These are phyloP conservation scores for Crotalus horridus DNA, from an alignment of 2,113 vertebrate species.

Conservation along the genomic window DNA sequence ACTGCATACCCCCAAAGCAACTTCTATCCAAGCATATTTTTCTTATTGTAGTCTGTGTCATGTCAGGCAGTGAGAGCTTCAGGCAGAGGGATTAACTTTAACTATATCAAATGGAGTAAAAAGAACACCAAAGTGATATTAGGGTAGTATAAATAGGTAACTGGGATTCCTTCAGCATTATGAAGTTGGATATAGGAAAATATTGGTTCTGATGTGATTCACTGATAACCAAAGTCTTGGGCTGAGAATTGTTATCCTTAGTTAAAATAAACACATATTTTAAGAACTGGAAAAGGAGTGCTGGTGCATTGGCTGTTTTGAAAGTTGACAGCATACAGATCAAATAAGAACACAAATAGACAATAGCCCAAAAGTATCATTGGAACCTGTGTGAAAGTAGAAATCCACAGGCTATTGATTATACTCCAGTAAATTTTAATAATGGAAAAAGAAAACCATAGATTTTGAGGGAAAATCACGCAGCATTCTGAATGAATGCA, in stretches of 20 bases:
- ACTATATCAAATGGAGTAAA: neutral
- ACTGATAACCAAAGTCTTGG: neutral
- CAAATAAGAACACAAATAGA: neutral
- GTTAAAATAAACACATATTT: neutral
- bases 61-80: neutral
- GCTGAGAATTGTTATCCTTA: neutral
- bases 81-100: neutral
- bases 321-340: neutral
- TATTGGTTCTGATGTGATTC: neutral
- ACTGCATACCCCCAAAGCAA: conserved; percentile 13
- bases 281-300: neutral
- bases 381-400: neutral
- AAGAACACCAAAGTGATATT: neutral
- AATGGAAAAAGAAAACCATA: neutral
- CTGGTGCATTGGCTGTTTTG: neutral
- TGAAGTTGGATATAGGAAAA: neutral
- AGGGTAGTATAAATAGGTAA: neutral
- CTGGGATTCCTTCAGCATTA: neutral
- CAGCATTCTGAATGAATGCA: neutral
- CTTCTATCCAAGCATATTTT: conserved; percentile 27
- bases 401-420: neutral
- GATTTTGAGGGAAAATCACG: neutral
- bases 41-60: neutral
- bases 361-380: neutral
- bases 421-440: neutral